Conservation (phyloP, 2,797 vertebrate genomes). For the Bradypus variegatus region DNA sequence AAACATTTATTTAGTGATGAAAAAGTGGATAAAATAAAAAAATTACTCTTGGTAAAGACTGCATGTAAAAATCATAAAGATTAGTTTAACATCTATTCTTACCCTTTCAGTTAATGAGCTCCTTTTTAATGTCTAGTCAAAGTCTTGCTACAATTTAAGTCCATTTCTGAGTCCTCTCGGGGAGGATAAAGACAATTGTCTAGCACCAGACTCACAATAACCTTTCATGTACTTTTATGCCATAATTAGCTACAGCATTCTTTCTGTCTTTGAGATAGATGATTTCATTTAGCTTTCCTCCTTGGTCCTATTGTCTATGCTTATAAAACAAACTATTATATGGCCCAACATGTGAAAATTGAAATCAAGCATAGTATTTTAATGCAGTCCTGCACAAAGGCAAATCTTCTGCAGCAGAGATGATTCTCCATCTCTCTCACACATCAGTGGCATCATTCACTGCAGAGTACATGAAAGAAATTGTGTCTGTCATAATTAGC, state of each 20-base stretch:
- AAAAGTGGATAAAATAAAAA: constrained; percentile 17
- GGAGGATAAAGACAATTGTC: background rate
- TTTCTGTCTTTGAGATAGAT: background rate
- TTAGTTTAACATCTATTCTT: background rate
- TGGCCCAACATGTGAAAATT: background rate
- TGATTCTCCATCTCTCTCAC: background rate
- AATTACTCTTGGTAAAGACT: background rate
- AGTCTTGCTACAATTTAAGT: background rate
- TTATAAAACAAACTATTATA: background rate
- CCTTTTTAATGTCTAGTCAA: background rate
- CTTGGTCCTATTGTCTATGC: background rate
- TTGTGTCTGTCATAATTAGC: constrained; percentile 57
- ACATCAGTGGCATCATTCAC: background rate
- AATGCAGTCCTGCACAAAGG: background rate
- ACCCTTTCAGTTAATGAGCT: background rate
- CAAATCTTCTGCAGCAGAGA: background rate
- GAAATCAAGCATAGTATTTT: background rate
- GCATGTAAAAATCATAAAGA: background rate
- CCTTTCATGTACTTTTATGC: background rate
- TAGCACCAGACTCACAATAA: background rate
- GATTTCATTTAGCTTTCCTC: background rate
- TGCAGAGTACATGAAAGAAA: constrained; percentile 28
- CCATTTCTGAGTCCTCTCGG: background rate
- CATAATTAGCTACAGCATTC: background rate
- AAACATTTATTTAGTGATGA: background rate